Conservation (phyloP, 2,888 invertebrate species). For the Drosophila neotestacea region DNA sequence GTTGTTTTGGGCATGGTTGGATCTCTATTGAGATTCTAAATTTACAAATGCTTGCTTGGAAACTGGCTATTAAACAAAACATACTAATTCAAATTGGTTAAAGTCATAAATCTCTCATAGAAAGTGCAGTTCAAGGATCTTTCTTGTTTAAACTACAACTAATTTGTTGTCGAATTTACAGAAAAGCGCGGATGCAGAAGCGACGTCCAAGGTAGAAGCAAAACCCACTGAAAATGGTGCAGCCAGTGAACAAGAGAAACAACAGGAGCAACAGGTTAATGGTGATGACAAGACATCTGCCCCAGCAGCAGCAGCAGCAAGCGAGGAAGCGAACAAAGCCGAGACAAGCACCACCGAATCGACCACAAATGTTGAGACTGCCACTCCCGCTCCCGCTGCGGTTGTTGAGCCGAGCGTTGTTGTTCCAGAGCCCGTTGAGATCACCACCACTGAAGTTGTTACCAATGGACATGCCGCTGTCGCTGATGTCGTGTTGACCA, state of each 20-base stretch:
- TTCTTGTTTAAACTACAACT: neutral
- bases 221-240: slow-evolving; percentile 75
- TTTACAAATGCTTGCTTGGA: no score
- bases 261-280: slow-evolving; percentile 56
- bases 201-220: slow-evolving; percentile 54
- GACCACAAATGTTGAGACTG: slow-evolving; percentile 39
- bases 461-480: slow-evolving; percentile 71
- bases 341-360: slow-evolving; percentile 58
- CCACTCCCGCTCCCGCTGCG: slow-evolving; percentile 27
- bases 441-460: slow-evolving; percentile 49
- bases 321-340: slow-evolving; percentile 60
- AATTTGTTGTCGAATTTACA: slow-evolving; percentile 21
- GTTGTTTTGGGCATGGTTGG: no score
- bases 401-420: slow-evolving; percentile 56
- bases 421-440: slow-evolving; percentile 41
- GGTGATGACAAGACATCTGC: slow-evolving; percentile 65
- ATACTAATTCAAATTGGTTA: no score
- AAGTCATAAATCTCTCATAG: no score
- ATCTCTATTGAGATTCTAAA: no score
- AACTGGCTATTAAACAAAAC: no score
- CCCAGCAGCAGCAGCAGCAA: slow-evolving; percentile 47
- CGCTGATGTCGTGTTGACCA: slow-evolving; percentile 51
- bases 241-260: slow-evolving; percentile 67
- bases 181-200: slow-evolving; percentile 36
- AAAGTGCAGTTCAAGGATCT: no score